Conservation (phyloP, 2,113 vertebrate genomes). For the Scophthalmus maximus region DNA sequence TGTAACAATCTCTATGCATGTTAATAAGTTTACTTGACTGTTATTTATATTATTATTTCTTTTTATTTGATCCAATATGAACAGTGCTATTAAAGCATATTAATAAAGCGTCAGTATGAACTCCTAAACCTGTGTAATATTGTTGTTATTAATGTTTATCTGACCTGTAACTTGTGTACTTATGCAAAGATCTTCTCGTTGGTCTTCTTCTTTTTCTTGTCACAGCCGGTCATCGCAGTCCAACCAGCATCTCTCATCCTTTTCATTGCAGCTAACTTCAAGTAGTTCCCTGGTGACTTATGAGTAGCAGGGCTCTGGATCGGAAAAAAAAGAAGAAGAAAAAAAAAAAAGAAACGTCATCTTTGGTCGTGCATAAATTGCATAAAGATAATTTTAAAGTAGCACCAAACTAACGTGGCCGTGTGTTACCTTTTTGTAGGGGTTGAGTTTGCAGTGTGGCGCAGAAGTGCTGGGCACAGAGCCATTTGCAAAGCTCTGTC, state of each 20-base stretch:
- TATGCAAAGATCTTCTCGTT: slow-evolving; percentile 85
- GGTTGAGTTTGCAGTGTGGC: slow-evolving; percentile 4
- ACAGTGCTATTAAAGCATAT: not conserved
- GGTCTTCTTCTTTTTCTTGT: slow-evolving; percentile 88
- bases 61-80: not conserved
- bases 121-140: not conserved
- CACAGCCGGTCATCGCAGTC: slow-evolving; percentile 85
- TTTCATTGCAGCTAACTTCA: slow-evolving; percentile 86
- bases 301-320: slow-evolving; percentile 65
- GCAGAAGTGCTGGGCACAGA: not conserved
- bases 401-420: not conserved
- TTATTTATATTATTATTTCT: not conserved
- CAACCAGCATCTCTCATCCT: slow-evolving; percentile 89
- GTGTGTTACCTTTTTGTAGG: slow-evolving; percentile 63
- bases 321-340: no score
- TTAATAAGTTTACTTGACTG: slow-evolving; percentile 2
- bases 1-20: not conserved
- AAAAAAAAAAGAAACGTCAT: no score
- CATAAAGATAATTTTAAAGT: not conserved
- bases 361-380: not conserved
- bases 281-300: slow-evolving; percentile 81
- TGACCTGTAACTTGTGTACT: not conserved
- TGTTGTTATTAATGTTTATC: not conserved
- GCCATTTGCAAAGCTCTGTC: slow-evolving; percentile 54
- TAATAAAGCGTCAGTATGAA: not conserved